Percentiles rank a stretch among this genome's conserved stretches.
These are phyloP conservation scores for Poeciliopsis infans DNA, from an alignment of 2,797 vertebrate genomes.

Conservation along the genomic window DNA sequence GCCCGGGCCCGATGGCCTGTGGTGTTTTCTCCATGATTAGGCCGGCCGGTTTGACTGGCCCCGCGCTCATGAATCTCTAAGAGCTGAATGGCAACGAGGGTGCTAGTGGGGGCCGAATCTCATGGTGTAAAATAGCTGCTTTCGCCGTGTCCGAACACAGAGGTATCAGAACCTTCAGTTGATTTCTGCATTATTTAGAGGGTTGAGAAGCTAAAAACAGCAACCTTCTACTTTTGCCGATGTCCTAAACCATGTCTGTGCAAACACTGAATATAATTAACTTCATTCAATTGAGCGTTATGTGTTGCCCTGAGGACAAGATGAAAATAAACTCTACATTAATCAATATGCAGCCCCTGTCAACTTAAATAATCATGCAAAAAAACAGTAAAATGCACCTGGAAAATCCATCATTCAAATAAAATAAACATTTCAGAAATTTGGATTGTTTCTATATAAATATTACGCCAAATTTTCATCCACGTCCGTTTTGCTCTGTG, in stretches of 20 bases:
- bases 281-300: background rate
- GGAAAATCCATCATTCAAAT: background rate
- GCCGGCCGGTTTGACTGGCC: constrained; percentile 46
- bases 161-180: constrained; percentile 9
- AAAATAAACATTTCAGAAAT: background rate
- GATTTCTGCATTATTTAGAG: constrained; percentile 11
- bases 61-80: constrained; percentile 63
- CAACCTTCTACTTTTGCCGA: background rate
- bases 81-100: constrained; percentile 62
- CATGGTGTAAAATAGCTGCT: background rate
- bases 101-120: constrained; percentile 36
- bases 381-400: background rate
- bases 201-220: background rate
- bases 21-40: constrained; percentile 66
- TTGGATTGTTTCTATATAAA: background rate
- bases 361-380: background rate
- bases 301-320: background rate
- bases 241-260: background rate
- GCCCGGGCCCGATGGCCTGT: constrained; percentile 54
- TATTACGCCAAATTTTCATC: constrained; percentile 3
- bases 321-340: background rate
- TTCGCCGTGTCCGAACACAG: constrained; percentile 6
- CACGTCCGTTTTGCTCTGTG: constrained; percentile 61
- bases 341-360: background rate
- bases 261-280: background rate